phyloP scores from a whole-genome alignment of 1,140 invertebrate genomes.

The Physella acuta region DNA sequence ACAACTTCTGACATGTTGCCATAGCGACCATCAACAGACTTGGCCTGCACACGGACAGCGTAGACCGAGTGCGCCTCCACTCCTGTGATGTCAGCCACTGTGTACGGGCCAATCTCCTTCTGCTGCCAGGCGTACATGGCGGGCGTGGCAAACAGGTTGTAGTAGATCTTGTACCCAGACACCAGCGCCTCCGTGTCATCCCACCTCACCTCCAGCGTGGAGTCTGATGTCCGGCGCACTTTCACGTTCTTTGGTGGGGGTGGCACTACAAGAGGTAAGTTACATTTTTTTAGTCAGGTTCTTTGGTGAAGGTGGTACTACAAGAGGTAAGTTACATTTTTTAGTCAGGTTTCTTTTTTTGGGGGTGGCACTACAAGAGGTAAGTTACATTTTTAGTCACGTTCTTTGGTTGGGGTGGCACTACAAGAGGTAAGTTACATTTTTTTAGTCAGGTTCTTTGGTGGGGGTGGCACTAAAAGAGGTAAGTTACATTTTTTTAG shows the following conservation, averaged over 20 bases:
- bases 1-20: conserved; percentile 52
- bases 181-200: conserved; percentile 72
- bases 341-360: no score
- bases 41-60: conserved; percentile 76
- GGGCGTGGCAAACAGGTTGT: conserved; percentile 45
- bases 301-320: no score
- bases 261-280: conserved; percentile 67
- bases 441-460: no score
- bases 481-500: background rate
- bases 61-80: conserved; percentile 90
- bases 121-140: conserved; percentile 51
- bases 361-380: conserved; percentile 67
- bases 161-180: conserved; percentile 75
- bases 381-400: no score
- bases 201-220: conserved; percentile 95
- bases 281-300: no score
- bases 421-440: no score
- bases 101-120: conserved; percentile 52
- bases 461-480: conserved; percentile 67
- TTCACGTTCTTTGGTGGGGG: conserved; percentile 83
- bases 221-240: conserved; percentile 64
- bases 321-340: no score
- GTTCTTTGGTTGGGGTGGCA: conserved; percentile 87
- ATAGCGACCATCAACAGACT: conserved; percentile 47
- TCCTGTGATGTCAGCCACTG: conserved; percentile 75